A percentile compares a stretch with the other conserved stretches of the same genome.
phyloP scores from a whole-genome alignment of 2,113 vertebrate species.

The Gallinago jamesoni region DNA sequence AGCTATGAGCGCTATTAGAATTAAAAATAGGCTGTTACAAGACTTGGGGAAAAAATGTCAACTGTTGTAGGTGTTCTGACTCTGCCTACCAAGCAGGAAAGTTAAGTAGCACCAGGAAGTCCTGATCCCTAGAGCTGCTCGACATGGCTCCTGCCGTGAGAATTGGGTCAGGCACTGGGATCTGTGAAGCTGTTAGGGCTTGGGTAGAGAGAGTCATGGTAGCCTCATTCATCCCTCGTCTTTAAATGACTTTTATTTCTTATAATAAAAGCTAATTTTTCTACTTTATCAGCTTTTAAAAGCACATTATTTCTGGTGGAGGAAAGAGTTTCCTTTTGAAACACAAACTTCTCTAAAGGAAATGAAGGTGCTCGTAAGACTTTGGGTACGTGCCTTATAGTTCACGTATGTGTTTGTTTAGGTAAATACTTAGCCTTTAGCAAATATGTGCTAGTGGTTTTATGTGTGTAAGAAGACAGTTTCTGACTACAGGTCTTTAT shows the following conservation, averaged over 20 bases:
- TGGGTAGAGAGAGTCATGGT: background rate
- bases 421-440: background rate
- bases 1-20: background rate
- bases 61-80: background rate
- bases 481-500: background rate
- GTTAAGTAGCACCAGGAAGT: background rate
- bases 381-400: background rate
- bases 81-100: background rate
- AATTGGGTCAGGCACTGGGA: background rate
- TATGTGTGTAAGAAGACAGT: background rate
- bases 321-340: background rate
- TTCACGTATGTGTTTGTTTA: background rate
- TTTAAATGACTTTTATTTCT: background rate
- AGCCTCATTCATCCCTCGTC: background rate
- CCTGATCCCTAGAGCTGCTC: background rate
- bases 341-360: background rate
- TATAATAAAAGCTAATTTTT: background rate
- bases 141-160: accelerated
- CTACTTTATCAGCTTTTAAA: background rate
- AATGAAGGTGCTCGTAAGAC: background rate
- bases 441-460: background rate
- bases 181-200: background rate
- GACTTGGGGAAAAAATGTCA: background rate
- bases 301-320: background rate
- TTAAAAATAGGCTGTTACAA: background rate